Conservation (phyloP, 2,888 invertebrate genomes). For the Thumatha senex region DNA sequence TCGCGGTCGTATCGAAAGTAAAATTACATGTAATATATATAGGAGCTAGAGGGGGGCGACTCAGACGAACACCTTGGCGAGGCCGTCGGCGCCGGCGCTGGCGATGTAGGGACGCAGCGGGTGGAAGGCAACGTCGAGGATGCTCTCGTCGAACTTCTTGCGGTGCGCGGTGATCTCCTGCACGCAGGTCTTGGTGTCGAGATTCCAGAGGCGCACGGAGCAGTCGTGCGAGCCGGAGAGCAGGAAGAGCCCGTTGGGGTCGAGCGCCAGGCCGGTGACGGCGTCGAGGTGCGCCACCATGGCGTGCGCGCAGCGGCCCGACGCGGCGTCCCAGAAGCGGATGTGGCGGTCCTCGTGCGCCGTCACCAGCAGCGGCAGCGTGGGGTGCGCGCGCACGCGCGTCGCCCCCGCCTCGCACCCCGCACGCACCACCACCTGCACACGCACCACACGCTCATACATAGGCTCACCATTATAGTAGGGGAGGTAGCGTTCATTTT, state of each 20-base stretch:
- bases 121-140: conserved; percentile 99
- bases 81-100: conserved; percentile 98
- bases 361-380: conserved; percentile 96
- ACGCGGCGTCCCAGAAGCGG: conserved; percentile 98
- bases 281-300: conserved; percentile 99
- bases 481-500: too few relatives aligned
- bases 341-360: conserved; percentile 99
- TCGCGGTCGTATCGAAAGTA: conserved; percentile 50
- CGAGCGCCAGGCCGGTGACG: conserved; percentile 98
- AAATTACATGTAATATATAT: conserved; percentile 56
- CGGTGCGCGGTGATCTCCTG: conserved; percentile 99
- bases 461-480: too few relatives aligned
- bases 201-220: conserved; percentile 99
- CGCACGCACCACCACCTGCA: conserved; percentile 83
- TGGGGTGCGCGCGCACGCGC: conserved; percentile 97
- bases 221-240: conserved; percentile 99
- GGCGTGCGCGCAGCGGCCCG: conserved; percentile 96
- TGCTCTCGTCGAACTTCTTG: conserved; percentile 99
- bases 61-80: conserved; percentile 99
- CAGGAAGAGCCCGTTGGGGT: conserved; percentile 99
- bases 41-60: conserved; percentile 32
- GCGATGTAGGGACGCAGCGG: conserved; percentile 99
- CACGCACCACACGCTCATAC: not conserved
- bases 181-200: conserved; percentile 99
- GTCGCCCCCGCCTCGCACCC: conserved; percentile 87